A percentile compares a stretch with the other conserved stretches of the same genome.
Conservation (phyloP, 2,797 vertebrate species). For the Schizothorax lantsangensis region DNA sequence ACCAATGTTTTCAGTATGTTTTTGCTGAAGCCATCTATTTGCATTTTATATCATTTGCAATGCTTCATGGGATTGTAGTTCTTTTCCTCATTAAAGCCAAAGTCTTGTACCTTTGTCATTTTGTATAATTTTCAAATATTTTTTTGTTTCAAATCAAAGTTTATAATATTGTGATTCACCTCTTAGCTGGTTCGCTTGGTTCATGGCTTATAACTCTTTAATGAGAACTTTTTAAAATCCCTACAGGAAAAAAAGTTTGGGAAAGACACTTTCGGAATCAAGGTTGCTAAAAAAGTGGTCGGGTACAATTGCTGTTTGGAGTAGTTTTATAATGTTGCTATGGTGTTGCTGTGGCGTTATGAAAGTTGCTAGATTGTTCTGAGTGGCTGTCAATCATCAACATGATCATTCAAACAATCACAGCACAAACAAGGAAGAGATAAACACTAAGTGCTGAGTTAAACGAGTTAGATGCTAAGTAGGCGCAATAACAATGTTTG, state of each 20-base stretch:
- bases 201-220: not conserved
- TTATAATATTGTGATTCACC: not conserved
- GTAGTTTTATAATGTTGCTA: not conserved
- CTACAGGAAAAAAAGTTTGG: not conserved
- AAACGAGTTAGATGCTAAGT: slow-evolving; percentile 14
- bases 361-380: not conserved
- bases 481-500: slow-evolving; percentile 12
- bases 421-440: not conserved
- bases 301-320: not conserved
- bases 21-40: not conserved
- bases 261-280: not conserved
- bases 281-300: not conserved
- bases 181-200: not conserved
- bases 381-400: slow-evolving; percentile 3
- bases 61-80: not conserved
- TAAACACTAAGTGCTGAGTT: not conserved
- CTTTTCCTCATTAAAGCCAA: not conserved
- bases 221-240: not conserved
- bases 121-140: not conserved
- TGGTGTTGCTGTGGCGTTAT: not conserved
- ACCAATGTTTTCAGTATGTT: not conserved
- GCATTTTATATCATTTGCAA: not conserved
- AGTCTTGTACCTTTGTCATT: not conserved
- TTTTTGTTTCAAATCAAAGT: not conserved
- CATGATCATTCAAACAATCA: not conserved